Percentiles rank a stretch among this genome's conserved stretches.
Evolutionary conservation across 1,140 invertebrate genomes (phyloP).

Genomic region (Venustaconcha ellipsiformis): DNA sequence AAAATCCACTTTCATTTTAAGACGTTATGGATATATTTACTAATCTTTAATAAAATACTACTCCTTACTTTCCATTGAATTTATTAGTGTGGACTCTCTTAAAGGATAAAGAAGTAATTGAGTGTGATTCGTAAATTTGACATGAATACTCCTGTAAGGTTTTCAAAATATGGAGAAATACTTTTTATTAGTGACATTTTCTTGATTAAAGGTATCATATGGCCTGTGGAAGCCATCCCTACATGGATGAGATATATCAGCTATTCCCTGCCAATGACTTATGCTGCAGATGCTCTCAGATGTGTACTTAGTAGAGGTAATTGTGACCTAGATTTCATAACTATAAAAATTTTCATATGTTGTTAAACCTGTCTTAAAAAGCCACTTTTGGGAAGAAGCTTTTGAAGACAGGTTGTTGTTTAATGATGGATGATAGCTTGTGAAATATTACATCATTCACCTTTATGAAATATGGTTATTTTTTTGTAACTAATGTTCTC

Average conservation of each 20-base stretch:
- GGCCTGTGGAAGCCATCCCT: conserved; percentile 96
- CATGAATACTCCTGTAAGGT: too few relatives aligned
- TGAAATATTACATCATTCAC: not conserved
- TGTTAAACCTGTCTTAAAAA: not conserved
- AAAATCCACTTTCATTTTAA: too few relatives aligned
- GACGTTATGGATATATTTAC: too few relatives aligned
- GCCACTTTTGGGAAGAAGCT: not conserved
- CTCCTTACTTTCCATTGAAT: too few relatives aligned
- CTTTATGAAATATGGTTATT: not conserved
- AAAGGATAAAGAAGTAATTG: too few relatives aligned
- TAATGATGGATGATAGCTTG: not conserved
- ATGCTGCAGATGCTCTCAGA: conserved; percentile 89
- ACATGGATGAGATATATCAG: conserved; percentile 84
- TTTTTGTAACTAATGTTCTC: not conserved
- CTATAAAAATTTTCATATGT: not conserved
- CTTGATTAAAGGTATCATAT: conserved; percentile 80
- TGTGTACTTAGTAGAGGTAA: conserved; percentile 87
- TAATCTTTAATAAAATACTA: too few relatives aligned
- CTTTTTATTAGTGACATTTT: not conserved
- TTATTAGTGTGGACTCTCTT: too few relatives aligned
- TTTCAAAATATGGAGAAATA: too few relatives aligned
- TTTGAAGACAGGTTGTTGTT: not conserved
- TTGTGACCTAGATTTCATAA: not conserved
- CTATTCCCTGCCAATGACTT: conserved; percentile 87
- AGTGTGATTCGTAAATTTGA: too few relatives aligned